Evolutionary conservation across 64 coral and sea anemone genomes (phyloP).

Genomic region (Pocillopora verrucosa): DNA sequence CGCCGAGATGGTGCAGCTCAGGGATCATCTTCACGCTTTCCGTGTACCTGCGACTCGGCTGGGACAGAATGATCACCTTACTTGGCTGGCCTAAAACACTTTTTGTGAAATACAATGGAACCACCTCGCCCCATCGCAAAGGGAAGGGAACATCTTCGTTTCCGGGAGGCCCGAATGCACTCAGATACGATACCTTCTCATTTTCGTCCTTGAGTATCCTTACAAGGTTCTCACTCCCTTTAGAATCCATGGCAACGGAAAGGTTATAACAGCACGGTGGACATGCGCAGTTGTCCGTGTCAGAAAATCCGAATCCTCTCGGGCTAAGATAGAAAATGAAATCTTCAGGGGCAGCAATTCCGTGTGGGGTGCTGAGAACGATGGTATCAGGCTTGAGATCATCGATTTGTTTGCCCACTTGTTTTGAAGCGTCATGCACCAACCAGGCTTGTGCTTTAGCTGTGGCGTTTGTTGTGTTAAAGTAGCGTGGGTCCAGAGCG

Average conservation of each 20-base stretch:
- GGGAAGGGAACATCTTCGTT: constrained; percentile 73
- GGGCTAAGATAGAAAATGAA: constrained; percentile 81
- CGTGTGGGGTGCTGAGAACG: constrained; percentile 74
- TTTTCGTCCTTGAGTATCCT: constrained; percentile 55
- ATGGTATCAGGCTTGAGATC: constrained; percentile 73
- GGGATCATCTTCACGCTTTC: constrained; percentile 76
- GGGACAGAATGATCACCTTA: constrained; percentile 69
- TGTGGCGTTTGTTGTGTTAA: constrained; percentile 81
- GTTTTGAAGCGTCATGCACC: constrained; percentile 54
- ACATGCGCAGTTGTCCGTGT: constrained; percentile 75
- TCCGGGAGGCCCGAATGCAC: constrained; percentile 77
- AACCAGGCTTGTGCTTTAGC: constrained; percentile 75
- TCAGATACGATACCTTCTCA: constrained; percentile 60
- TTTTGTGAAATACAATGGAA: constrained; percentile 66
- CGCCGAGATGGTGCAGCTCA: constrained; percentile 62
- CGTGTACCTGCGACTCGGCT: constrained; percentile 86
- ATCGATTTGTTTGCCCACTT: constrained; percentile 69
- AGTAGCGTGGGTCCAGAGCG: constrained; percentile 68
- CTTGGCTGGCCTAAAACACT: constrained; percentile 20
- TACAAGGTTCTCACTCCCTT: constrained; percentile 38
- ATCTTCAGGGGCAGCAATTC: constrained; percentile 68
- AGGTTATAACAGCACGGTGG: constrained; percentile 81
- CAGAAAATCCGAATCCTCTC: constrained; percentile 57
- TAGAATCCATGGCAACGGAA: constrained; percentile 70
- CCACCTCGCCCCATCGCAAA: constrained; percentile 73